Base-by-base conservation (phyloP, 2,113 vertebrate species). In the Pomatorhinus ruficollis region DNA sequence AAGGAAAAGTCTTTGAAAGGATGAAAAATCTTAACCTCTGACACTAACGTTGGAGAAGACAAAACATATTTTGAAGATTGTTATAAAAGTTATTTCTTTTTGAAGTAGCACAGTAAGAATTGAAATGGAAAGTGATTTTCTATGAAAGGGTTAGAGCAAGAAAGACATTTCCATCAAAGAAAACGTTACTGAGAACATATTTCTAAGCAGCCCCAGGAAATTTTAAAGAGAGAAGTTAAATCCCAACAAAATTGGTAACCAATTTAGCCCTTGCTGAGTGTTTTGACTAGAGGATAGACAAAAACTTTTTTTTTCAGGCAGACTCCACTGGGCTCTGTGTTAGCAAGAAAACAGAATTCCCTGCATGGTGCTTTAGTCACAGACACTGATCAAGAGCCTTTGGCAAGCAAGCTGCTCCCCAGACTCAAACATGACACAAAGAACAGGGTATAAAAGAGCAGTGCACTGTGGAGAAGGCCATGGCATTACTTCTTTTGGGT, bases 191-290 rank as follows among this genome's bases (percentile, higher is more conserved):
- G 25, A 69, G 74, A 89, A 94, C 33, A 35, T 91, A 91, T 94
- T 91, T 95, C 83, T 79, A 85, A 91, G 75, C 49, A 91, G 45
- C 77, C 45, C 27, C 39, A 89, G 78, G 66, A 91, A 95, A 94
- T 85, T 96, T 95, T 82, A 74, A 74, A 95, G 49, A 79, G 5
- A 89, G 47, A 83, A 88, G 81, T 89, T 95, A 95, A 92, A 89
- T 79, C 53, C 31, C 53, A 69, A 42, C 3, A 9, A 96, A 95
- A 96, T 50, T 89, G 77, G 77, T 91, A 68, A 85, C 49, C 61
- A 79, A 76, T 96, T 96, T 91, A 94, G 81, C 42, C 61, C 70
- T 94, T 87, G 57, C 84, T 94, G 91, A 72, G 86, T 81, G 28
- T 89, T 95, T 81, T 89, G 74, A 83, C 49, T 45, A 82, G 61